Conservation (phyloP, 2,888 invertebrate genomes). For the Hedya salicella region DNA sequence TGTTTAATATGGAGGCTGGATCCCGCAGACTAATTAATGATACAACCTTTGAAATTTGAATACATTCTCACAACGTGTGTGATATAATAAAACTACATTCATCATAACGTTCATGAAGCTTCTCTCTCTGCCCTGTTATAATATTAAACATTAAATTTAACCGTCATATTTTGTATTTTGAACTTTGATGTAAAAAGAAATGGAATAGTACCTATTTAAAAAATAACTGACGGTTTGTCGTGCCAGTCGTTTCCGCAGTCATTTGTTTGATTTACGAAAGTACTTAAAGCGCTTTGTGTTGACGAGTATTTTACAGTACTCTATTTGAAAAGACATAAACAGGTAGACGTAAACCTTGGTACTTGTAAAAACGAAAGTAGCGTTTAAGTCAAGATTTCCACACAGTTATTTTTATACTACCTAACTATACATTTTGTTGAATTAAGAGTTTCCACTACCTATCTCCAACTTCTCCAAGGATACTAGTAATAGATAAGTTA, state of each 20-base stretch:
- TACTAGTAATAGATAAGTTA: background rate
- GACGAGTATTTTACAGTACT: conserved; percentile 56
- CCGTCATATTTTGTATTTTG: conserved; percentile 28
- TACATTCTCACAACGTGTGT: conserved; percentile 50
- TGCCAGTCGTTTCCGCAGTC: conserved; percentile 40
- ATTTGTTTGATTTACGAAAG: conserved; percentile 51
- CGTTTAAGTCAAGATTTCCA: conserved; percentile 42
- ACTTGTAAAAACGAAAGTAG: conserved; percentile 46
- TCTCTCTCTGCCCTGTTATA: conserved; percentile 19
- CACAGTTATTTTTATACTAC: conserved; percentile 10
- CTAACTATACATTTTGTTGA: background rate
- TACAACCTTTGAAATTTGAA: conserved; percentile 63
- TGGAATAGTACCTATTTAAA: conserved; percentile 36
- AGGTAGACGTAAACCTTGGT: conserved; percentile 52
- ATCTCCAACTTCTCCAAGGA: conserved; percentile 7
- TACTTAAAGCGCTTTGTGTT: conserved; percentile 50
- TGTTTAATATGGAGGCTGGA: conserved; percentile 70
- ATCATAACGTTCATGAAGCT: conserved; percentile 21
- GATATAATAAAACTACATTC: conserved; percentile 32
- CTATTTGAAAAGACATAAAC: conserved; percentile 56
- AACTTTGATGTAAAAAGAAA: conserved; percentile 31
- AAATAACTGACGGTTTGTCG: conserved; percentile 35
- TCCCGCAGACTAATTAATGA: conserved; percentile 73
- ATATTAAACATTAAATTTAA: conserved; percentile 8
- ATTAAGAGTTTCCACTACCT: background rate